Conservation (phyloP, 1,140 invertebrate genomes). For the Tenebrio molitor region DNA sequence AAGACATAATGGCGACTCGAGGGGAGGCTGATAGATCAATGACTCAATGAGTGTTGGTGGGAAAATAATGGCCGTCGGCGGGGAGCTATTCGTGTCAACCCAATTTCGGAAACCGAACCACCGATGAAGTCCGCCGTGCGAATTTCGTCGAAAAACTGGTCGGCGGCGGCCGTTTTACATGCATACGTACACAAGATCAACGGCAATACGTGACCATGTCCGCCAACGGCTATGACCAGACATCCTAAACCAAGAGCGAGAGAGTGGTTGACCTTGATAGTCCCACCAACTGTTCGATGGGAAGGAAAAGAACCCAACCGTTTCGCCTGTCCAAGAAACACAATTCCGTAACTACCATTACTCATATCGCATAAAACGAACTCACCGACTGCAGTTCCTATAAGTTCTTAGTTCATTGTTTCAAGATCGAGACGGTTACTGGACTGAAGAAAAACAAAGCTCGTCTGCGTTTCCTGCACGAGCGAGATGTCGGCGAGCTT, state of each 20-base stretch:
- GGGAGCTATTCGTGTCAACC: slow-evolving; percentile 18
- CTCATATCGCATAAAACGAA: slow-evolving; percentile 27
- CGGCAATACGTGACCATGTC: slow-evolving; percentile 15
- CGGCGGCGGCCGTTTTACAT: slow-evolving; percentile 27
- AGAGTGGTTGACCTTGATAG: slow-evolving; percentile 49
- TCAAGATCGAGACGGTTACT: slow-evolving; percentile 12
- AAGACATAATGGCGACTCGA: neutral
- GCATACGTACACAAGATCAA: neutral
- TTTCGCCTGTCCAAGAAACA: slow-evolving; percentile 46
- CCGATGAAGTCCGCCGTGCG: neutral
- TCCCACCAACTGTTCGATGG: slow-evolving; percentile 30
- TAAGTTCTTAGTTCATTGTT: slow-evolving; percentile 4
- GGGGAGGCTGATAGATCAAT: slow-evolving; percentile 28
- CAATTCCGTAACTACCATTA: slow-evolving; percentile 39
- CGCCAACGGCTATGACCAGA: slow-evolving; percentile 31
- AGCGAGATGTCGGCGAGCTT: neutral
- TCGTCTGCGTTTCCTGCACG: neutral
- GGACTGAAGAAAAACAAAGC: slow-evolving; percentile 15
- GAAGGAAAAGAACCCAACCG: slow-evolving; percentile 42
- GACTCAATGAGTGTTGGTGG: slow-evolving; percentile 8
- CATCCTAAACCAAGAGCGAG: slow-evolving; percentile 47
- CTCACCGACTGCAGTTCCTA: slow-evolving; percentile 29
- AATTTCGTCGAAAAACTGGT: slow-evolving; percentile 17
- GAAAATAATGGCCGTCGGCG: slow-evolving; percentile 7
- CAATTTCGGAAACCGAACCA: slow-evolving; percentile 33